Evolutionary conservation across 2,888 invertebrate species (phyloP), one percentile per base, ranked within the genome.

Genomic region (Geotrupes spiniger): DNA sequence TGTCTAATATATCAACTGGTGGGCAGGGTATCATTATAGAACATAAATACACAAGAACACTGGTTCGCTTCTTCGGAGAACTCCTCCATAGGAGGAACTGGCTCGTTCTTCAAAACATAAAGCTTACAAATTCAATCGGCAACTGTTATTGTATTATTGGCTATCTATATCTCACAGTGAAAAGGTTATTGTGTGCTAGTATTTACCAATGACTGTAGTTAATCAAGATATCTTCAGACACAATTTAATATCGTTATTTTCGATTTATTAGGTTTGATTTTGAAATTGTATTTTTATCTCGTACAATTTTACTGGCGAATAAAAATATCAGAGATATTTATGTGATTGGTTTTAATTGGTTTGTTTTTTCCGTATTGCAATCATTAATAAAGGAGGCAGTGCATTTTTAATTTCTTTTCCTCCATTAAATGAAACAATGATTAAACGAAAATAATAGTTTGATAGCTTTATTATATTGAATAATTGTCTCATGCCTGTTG

Each of bases 21-120:
- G 63, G 66, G 67, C 69, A 70, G 68, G 65, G 62, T 69, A 69
- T 70, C 66, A 70, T 70, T 70, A 70, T 63, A 53, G 66, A 66
- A 68, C 69, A 69, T 69, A 69, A 70, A 70, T 70, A 69, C 68
- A 65, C 63, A 63, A 60, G 63, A 63, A 62, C 55, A 56, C 48
- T 46, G 44, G 46, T 49, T 46, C 53, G 46, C 54, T 52, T 52
- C 49, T 52, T 38, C 38, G 38, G n/a, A 36, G 29, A 45, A 38
- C 31, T 38, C 43, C 43, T 36, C 26, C 36, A 36, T 43, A 17
- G 25, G 33, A 43, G 33, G 36, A 43, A 26, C 36, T 43, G 36
- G 33, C 25, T 43, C 25, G 36, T 43, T 43, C 33, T 33, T 33
- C 33, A 33, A 33, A 33, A 33, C 33, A 33, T 33, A 33, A 33